Conservation (phyloP, 2,797 vertebrate species). For the Iguana delicatissima region DNA sequence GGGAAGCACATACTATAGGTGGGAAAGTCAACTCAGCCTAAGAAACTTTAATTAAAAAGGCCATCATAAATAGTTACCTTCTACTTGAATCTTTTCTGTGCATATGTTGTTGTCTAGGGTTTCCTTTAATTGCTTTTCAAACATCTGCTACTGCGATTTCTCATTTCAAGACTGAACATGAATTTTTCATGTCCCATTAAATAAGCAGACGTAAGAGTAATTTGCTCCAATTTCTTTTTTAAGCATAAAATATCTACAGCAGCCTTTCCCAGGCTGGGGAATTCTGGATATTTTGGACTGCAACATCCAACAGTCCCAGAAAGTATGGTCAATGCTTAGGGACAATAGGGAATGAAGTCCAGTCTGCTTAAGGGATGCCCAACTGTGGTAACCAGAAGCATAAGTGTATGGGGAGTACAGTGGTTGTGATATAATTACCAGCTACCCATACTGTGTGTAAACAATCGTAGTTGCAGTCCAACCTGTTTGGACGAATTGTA, state of each 20-base stretch:
- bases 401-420: not conserved
- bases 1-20: not conserved
- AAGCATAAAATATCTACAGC: not conserved
- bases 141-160: not conserved
- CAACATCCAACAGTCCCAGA: not conserved
- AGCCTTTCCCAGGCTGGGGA: not conserved
- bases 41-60: constrained; percentile 42
- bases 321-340: not conserved
- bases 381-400: not conserved
- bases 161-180: constrained; percentile 13
- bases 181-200: constrained; percentile 16
- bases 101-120: not conserved
- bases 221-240: constrained; percentile 9
- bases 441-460: not conserved
- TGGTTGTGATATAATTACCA: not conserved
- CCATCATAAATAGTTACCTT: constrained; percentile 37
- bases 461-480: not conserved
- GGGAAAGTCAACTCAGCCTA: constrained; percentile 2
- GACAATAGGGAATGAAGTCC: not conserved
- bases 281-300: not conserved
- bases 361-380: not conserved
- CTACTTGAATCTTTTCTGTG: constrained; percentile 10
- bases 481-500: not conserved
- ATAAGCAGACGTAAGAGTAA: not conserved
- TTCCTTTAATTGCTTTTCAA: constrained; percentile 20